Conservation (phyloP, 2,888 invertebrate genomes). For the Leucophenga montana region DNA sequence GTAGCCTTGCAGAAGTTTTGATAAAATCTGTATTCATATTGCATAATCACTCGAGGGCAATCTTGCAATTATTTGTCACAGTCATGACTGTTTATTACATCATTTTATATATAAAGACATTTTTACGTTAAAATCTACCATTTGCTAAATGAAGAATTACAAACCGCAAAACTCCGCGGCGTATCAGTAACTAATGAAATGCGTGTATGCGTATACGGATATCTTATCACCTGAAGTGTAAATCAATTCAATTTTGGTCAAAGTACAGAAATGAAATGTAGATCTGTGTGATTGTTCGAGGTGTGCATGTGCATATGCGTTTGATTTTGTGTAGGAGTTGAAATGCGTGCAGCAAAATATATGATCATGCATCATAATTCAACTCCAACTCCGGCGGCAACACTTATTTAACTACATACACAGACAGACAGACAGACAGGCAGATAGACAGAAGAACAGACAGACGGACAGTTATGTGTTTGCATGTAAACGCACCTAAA, state of each 20-base stretch:
- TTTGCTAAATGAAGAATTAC: no score
- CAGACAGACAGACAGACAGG: neutral
- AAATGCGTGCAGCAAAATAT: conserved; percentile 57
- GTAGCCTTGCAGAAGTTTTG: no score
- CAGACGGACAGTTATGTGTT: neutral
- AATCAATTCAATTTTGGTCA: conserved; percentile 64
- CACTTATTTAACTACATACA: conserved; percentile 1
- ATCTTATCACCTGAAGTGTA: conserved; percentile 64
- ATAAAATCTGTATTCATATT: no score
- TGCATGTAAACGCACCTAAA: neutral
- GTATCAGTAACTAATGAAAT: conserved; percentile 50
- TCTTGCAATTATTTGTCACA: no score
- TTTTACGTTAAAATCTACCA: no score
- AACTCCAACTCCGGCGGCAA: conserved; percentile 8
- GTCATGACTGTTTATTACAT: no score
- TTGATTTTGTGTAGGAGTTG: no score
- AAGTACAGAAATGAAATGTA: conserved; percentile 31
- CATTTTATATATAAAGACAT: no score
- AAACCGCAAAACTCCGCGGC: neutral
- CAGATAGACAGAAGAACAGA: neutral
- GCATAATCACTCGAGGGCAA: no score
- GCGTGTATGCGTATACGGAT: conserved; percentile 46
- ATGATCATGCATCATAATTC: conserved; percentile 66
- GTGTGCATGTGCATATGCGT: no score
- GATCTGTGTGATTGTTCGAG: neutral